Percentiles rank a stretch among this genome's conserved stretches.
Evolutionary conservation across 2,797 vertebrate species (phyloP).

Genomic region (Arremon brunneinucha): DNA sequence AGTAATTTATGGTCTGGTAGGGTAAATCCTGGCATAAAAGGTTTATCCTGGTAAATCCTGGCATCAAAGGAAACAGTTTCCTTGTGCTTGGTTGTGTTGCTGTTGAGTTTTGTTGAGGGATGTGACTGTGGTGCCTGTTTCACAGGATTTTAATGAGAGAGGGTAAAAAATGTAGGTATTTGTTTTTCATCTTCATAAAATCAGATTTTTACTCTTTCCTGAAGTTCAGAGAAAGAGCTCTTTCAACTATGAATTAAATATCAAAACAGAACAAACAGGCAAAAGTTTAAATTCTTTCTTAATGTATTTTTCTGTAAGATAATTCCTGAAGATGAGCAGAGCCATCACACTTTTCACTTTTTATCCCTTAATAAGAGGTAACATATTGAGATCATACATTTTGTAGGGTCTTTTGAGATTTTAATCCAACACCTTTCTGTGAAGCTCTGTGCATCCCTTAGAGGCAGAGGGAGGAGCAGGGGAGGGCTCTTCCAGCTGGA

Average conservation of each 20-base stretch:
- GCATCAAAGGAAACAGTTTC: neutral
- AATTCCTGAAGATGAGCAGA: neutral
- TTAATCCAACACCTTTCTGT: constrained; percentile 52
- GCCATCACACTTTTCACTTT: neutral
- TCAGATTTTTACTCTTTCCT: neutral
- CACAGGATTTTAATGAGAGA: neutral
- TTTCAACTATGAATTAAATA: neutral
- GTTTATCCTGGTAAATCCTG: neutral
- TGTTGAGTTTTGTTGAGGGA: neutral
- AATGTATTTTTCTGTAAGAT: neutral
- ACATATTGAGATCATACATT: constrained; percentile 40
- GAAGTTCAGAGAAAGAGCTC: neutral
- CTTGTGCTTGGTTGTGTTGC: neutral
- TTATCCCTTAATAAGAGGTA: constrained; percentile 39
- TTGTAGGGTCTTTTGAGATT: constrained; percentile 23
- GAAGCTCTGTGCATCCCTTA: constrained; percentile 35
- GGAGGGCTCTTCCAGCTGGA: constrained; percentile 67
- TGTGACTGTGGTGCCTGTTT: neutral
- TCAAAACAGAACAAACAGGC: neutral
- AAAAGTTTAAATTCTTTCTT: neutral
- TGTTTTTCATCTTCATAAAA: neutral
- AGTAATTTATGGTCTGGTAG: neutral
- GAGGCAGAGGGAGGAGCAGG: constrained; percentile 19
- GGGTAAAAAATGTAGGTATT: neutral
- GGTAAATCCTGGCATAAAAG: neutral